Evolutionary conservation across 2,797 vertebrate species (phyloP), one percentile per base, ranked within the genome.

Genomic region (Fratercula arctica): DNA sequence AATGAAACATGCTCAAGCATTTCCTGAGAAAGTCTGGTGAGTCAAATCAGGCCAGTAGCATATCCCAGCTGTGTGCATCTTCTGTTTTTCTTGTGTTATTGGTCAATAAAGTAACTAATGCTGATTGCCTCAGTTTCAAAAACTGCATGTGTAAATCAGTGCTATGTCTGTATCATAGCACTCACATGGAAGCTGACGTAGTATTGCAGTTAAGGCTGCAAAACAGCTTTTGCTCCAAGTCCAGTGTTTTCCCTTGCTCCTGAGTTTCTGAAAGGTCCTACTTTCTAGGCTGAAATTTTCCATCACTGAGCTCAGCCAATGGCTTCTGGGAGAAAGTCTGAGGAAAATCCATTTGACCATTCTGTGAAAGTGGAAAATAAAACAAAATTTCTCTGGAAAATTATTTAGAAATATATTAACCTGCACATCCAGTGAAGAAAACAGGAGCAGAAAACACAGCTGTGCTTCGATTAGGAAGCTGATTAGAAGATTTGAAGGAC

Each of bases 281-380:
- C 97, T 97, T 98, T 98, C 97, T 96, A 97, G 97, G 96, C 96
- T 98, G 97, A 98, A 98, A 98, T 98, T 98, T 98, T 98, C 98
- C 98, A 97, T 97, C 95, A 95, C 96, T 94, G 82, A 94, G 90
- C 95, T 97, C 96, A 97, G 97, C 97, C 98, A 97, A 87, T 97
- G 96, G 96, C 96, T 97, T 97, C 97, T 95, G 92, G 90, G 96
- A 97, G 82, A 89, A 98, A 96, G 94, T 96, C 95, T 96, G 96
- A 98, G 97, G 97, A 97, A 98, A 98, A 97, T 97, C 96, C 96
- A 93, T 96, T 97, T 39, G 11, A 96, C 95, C 95, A 94, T 97
- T 97, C 96, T 96, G 95, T 97, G 96, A 96, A 92, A 94, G 81
- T 97, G 74, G 91, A 97, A 97, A 98, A 93, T 72, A 96, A 97